These are phyloP conservation scores for Gila orcuttii DNA, from an alignment of 2,113 vertebrate species.

Conservation along the genomic window DNA sequence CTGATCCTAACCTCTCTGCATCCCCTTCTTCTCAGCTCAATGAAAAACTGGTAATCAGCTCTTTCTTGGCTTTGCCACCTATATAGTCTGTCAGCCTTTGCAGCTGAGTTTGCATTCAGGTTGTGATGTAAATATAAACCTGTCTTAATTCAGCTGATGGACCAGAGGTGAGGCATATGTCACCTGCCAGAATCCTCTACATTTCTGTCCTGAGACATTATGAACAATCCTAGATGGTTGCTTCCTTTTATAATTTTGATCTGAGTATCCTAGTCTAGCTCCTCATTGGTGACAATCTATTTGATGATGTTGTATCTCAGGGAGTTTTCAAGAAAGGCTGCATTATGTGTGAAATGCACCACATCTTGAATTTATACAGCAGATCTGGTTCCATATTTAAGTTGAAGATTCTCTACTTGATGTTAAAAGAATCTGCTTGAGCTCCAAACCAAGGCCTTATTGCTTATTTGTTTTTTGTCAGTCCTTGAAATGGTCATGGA, in stretches of 20 bases:
- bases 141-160: not conserved
- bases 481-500: conserved; percentile 1
- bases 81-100: not conserved
- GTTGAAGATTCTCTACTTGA: not conserved
- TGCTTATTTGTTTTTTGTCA: not conserved
- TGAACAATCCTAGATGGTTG: no score
- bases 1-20: not conserved
- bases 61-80: not conserved
- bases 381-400: not conserved
- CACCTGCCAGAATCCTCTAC: not conserved
- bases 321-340: not conserved
- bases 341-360: not conserved
- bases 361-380: not conserved
- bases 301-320: not conserved
- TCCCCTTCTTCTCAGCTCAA: not conserved
- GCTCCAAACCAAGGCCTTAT: not conserved
- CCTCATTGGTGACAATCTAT: not conserved
- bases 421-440: not conserved
- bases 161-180: not conserved
- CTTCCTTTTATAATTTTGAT: no score
- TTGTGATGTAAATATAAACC: conserved; percentile 10
- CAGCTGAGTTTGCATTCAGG: not conserved
- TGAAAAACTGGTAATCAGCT: not conserved
- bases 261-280: not conserved
- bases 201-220: not conserved